Evolutionary conservation across 2,113 vertebrate genomes (phyloP).

Genomic region (Montifringilla adamsi): DNA sequence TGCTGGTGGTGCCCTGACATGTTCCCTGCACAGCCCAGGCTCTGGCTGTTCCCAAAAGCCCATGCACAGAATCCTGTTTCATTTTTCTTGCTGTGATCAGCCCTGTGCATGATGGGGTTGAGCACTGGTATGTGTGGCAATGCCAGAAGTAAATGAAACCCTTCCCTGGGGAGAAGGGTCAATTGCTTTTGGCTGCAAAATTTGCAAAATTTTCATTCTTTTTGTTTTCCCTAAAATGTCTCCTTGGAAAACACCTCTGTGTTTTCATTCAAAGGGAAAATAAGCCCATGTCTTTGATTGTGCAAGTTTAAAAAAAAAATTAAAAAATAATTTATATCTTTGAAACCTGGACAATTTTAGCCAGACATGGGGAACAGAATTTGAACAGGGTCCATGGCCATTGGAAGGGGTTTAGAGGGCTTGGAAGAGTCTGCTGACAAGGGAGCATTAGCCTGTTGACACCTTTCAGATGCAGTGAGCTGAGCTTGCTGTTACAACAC

Average conservation of each 20-base stretch:
- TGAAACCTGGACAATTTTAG: slow-evolving; percentile 19
- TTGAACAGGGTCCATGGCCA: neutral
- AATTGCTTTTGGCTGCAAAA: neutral
- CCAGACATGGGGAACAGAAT: neutral
- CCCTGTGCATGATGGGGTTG: neutral
- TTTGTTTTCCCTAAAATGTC: neutral
- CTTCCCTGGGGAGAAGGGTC: neutral
- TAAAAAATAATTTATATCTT: neutral
- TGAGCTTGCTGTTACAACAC: neutral
- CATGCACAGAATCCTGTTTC: neutral
- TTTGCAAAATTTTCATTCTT: neutral
- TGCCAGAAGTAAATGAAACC: neutral
- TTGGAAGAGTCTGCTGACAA: neutral
- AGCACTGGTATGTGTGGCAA: neutral
- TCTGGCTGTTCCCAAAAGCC: neutral
- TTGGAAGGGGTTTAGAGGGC: slow-evolving; percentile 21
- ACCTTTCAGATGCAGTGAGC: neutral
- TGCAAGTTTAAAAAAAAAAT: neutral
- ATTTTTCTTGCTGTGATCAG: neutral
- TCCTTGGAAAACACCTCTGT: neutral
- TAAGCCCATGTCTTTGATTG: neutral
- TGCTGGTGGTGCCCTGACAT: neutral
- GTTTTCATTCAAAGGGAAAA: neutral
- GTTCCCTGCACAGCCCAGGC: neutral
- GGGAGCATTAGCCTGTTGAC: slow-evolving; percentile 10